Evolutionary conservation across 2,797 vertebrate genomes (phyloP), one percentile per base, ranked within the genome.

Genomic region (Anabacerthia variegaticeps): DNA sequence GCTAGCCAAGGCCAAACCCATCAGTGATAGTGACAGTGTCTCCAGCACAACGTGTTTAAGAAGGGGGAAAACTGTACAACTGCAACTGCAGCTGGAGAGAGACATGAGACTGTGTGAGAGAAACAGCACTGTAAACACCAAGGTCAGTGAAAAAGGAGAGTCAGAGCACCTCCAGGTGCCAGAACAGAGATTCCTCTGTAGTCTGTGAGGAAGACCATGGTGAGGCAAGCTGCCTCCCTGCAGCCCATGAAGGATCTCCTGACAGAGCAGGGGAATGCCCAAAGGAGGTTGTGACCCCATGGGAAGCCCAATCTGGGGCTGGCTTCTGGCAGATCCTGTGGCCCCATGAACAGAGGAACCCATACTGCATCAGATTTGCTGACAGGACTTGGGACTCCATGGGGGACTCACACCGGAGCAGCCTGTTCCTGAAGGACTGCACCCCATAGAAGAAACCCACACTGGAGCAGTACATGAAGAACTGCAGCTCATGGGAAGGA

Each of bases 11-110:
- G 59, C 67, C 67, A 73, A 73, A 54, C 39, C 74, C 67, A 10
- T 10, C 59, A 32, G 34, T 21, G 59, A 32, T 0, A 0, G 22
- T 20, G 52, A 22, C 5, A 27, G 21, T 6, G 10, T 11, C 41
- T 65, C 52, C 54, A 32, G 14, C 9, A 43, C 12, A 39, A 43
- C 1, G 8, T 5, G 22, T 49, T 59, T 65, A 39, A 55, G 58
- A 30, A 80, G 39, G 36, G 14, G 24, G 20, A 39, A 67, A 32
- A 49, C 8, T 61, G 34, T 24, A 27, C 27, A 15, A 14, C 23
- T 43, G 18, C 36, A 55, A 52, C 18, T 21, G 30, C 36, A 55
- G 51, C 19, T 21, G 30, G 46, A 68, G 52, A 66, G 10, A n/a
- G 24, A 30, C 39, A 26, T 14, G 17, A 61, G n/a, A 18, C 13